phyloP scores from a whole-genome alignment of 1,140 invertebrate species.

The Ceratosolen solmsi region DNA sequence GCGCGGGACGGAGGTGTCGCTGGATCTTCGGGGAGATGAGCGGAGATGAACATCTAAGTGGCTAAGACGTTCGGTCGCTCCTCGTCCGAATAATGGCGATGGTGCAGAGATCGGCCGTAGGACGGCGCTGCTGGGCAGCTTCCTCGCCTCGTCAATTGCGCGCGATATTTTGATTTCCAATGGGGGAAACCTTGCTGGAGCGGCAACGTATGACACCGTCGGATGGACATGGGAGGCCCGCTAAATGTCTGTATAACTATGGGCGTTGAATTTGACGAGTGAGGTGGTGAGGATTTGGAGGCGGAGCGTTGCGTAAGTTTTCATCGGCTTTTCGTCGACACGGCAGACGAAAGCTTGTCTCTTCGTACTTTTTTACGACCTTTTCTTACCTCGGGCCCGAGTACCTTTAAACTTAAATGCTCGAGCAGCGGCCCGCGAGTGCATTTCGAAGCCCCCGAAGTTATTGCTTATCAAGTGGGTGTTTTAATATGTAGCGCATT shows the following conservation, averaged over 20 bases:
- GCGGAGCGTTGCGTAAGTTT: not conserved
- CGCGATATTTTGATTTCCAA: slow-evolving; percentile 31
- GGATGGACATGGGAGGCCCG: too few relatives aligned
- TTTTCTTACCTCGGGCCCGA: too few relatives aligned
- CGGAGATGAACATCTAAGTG: slow-evolving; percentile 48
- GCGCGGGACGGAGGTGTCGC: too few relatives aligned
- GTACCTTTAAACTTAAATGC: too few relatives aligned
- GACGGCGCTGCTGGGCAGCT: slow-evolving; percentile 19
- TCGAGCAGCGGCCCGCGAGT: not conserved
- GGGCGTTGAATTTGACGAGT: not conserved
- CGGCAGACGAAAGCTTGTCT: not conserved
- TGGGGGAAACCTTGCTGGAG: too few relatives aligned
- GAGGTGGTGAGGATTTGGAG: not conserved
- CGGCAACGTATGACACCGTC: too few relatives aligned
- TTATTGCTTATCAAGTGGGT: not conserved
- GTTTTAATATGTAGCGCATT: not conserved
- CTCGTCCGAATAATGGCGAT: slow-evolving; percentile 4
- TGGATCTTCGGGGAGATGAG: too few relatives aligned
- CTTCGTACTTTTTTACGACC: not conserved
- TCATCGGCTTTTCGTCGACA: not conserved
- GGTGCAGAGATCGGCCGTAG: slow-evolving; percentile 11
- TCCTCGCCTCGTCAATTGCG: not conserved
- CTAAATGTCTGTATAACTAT: too few relatives aligned
- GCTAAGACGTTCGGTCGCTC: slow-evolving; percentile 45
- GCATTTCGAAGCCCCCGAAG: not conserved